Evolutionary conservation across 92 coral and sea anemone species (phyloP), one percentile per base, ranked within the genome.

Genomic region (Palythoa grandis): DNA sequence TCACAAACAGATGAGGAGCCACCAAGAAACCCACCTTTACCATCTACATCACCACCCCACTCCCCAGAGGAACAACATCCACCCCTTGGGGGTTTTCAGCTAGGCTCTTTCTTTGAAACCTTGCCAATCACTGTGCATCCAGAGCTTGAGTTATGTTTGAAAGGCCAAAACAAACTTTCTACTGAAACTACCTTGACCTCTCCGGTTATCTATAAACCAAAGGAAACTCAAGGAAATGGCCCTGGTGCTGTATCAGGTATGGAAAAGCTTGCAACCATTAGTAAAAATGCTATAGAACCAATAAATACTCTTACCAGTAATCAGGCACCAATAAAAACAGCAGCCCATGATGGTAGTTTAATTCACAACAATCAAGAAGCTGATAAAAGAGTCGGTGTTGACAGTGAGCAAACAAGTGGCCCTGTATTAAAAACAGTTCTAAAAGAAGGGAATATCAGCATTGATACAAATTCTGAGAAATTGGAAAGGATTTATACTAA

Each of bases 1-100:
- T 19, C 13, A 37, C 50, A 75, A 61, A 9, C 73, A 91, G 93
- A 52, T 83, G 93, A 91, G 54, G 83, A 73, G 12, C 89, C 69
- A 52, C 91, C 93, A 15, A 14, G 15, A 56, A 35, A 70, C 35
- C 91, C 92, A 20, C 91, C 93, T 20, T 48, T 87, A 63, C 93
- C 91, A 5, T 87, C 70, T 5, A 12, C 83, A 35, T 84, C 89
- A 50, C 74, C 87, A 4, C 73, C 90, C 67, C 11, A 52, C 68
- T 25, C 79, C 50, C 38, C 68, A 69, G 80, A 17, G 67, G 87
- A 83, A 3, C 14, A 22, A 8, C 43, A n/a, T 11, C 63, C 53
- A 58, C 79, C 69, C 52, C 22, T 54, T 20, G 23, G 12, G 38
- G 35, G n/a, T 13, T 38, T 72, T 23, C 79, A 52, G 7, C 47